Base-by-base conservation (phyloP, 2,113 vertebrate species). In the Callopanchax toddi region DNA sequence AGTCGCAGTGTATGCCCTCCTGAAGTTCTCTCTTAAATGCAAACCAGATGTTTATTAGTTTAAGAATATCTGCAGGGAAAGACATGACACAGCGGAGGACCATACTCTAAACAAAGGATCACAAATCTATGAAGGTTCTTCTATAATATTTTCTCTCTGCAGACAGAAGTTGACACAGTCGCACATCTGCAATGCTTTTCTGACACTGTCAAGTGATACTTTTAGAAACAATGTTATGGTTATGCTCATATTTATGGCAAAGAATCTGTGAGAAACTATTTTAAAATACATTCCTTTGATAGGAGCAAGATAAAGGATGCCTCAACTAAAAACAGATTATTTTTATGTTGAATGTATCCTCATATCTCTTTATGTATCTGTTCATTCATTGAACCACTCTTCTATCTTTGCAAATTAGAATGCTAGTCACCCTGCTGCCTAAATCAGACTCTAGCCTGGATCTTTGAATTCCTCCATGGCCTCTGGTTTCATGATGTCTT, bases 211-310 rank as follows among this genome's bases (percentile, higher is more conserved):
- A 89, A 84, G 86, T 59, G 67, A 86, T 83, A 58, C 79, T 85
- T 84, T 87, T 82, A 72, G 62, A 57, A 60, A 77, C 76, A 79
- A 62, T 79, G 80, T 87, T 88, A 79, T 83, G 66, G 63, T 80
- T 81, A 81, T 69, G 74, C 34, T 81, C 59, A 77, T 61, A 65
- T 74, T 71, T 53, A 66, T 77, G 75, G 76, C 63, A 66, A 66
- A 66, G 52, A 82, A 74, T 76, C 55, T 81, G 75, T 84, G 83
- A 85, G 87, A 91, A 87, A 85, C 56, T 66, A 82, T 85, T 86
- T 76, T 51, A 73, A 63, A 66, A 56, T 63, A 72, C 58, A 48
- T 54, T 84, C 71, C 80, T 23, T 66, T 70, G 63, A 54, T 6
- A 40, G 58, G 13, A 53, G 63, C 46, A 42, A 12, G 48, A 68